A percentile compares a stretch with the other conserved stretches of the same genome.
Evolutionary conservation across 2,797 vertebrate genomes (phyloP).

Genomic region (Periparus ater): DNA sequence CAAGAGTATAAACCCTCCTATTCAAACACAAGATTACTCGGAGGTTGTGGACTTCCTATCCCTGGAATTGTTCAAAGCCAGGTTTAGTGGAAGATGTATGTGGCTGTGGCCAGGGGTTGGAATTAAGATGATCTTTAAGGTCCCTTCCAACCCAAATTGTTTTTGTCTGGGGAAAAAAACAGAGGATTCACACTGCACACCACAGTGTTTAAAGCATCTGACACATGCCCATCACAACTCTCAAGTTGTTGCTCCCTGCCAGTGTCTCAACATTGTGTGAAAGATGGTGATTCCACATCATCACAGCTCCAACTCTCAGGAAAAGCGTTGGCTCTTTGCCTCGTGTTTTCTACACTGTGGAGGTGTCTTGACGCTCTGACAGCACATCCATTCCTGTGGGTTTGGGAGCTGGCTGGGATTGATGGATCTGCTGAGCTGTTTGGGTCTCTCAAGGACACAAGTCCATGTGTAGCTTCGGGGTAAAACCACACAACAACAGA

Average conservation of each 20-base stretch:
- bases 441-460: not conserved
- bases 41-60: not conserved
- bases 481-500: not conserved
- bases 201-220: not conserved
- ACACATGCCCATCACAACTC: not conserved
- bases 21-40: not conserved
- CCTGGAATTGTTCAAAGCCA: not conserved
- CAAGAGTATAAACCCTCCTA: not conserved
- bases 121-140: not conserved
- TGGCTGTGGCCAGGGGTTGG: not conserved
- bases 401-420: not conserved
- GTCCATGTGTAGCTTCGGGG: not conserved
- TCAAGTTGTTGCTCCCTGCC: not conserved
- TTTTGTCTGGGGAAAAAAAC: not conserved
- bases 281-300: not conserved
- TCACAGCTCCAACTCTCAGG: not conserved
- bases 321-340: not conserved
- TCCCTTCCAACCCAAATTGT: not conserved
- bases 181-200: not conserved
- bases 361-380: not conserved
- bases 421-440: not conserved
- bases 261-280: not conserved
- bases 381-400: not conserved
- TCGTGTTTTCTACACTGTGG: not conserved
- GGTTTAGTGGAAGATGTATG: not conserved